Conservation (phyloP, 2,888 invertebrate genomes). For the Palloptera scutellata region DNA sequence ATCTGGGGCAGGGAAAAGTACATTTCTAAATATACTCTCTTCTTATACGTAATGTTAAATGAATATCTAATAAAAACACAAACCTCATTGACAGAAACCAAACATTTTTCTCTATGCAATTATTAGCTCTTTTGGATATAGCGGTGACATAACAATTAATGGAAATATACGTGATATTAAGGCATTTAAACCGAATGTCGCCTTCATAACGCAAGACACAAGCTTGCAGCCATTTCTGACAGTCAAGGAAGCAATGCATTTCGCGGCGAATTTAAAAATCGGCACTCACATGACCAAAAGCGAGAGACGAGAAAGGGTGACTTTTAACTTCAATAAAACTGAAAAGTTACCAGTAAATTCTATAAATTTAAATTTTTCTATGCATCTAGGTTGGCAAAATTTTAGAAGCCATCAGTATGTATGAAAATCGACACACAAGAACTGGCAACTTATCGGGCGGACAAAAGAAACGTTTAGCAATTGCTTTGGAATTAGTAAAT, state of each 20-base stretch:
- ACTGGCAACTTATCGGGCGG: slow-evolving; percentile 84
- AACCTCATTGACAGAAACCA: background rate
- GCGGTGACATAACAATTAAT: slow-evolving; percentile 78
- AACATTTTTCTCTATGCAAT: background rate
- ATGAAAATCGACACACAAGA: slow-evolving; percentile 71
- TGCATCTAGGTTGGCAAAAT: slow-evolving; percentile 77
- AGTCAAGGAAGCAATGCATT: slow-evolving; percentile 83
- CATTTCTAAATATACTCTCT: slow-evolving; percentile 86
- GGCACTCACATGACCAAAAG: slow-evolving; percentile 69
- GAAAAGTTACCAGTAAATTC: too few relatives aligned
- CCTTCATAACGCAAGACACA: slow-evolving; percentile 92
- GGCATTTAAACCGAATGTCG: slow-evolving; percentile 76
- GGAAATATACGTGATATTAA: slow-evolving; percentile 73
- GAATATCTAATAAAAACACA: too few relatives aligned
- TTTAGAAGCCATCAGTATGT: slow-evolving; percentile 78
- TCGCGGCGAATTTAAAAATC: slow-evolving; percentile 88
- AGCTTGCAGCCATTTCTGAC: slow-evolving; percentile 83
- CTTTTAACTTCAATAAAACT: slow-evolving; percentile 38
- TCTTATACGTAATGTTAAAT: slow-evolving; percentile 78
- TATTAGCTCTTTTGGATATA: slow-evolving; percentile 62
- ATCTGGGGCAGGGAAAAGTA: slow-evolving; percentile 88
- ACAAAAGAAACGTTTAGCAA: slow-evolving; percentile 87
- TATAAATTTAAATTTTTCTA: background rate
- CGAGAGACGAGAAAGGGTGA: slow-evolving; percentile 75
- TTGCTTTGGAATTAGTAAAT: slow-evolving; percentile 88